phyloP scores from a whole-genome alignment of 2,797 vertebrate species.

The Peromyscus eremicus region DNA sequence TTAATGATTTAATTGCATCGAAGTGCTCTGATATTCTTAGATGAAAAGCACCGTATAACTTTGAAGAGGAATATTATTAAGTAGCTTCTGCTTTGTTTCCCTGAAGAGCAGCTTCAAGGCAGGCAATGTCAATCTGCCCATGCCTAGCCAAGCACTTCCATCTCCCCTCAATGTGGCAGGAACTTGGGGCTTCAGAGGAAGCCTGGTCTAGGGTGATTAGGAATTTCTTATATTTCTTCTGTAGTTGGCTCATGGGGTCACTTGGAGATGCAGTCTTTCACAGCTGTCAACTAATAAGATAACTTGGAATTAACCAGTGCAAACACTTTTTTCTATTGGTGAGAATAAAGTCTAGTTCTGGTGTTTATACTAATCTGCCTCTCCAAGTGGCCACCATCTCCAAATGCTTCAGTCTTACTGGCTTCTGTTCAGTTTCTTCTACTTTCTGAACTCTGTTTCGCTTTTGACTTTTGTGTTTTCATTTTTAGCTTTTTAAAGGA shows the following conservation, averaged over 20 bases:
- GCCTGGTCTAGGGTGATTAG: not conserved
- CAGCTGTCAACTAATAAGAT: not conserved
- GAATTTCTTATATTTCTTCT: constrained; percentile 46
- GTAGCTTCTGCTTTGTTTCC: constrained; percentile 75
- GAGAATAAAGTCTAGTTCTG: constrained; percentile 18
- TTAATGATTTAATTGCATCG: constrained; percentile 83
- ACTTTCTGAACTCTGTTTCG: not conserved
- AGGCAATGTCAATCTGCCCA: constrained; percentile 11
- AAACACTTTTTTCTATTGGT: constrained; percentile 54
- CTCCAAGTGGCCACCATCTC: not conserved
- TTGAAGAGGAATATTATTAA: constrained; percentile 74
- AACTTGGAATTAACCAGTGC: constrained; percentile 34
- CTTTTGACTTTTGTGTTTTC: not conserved
- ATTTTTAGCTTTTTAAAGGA: constrained; percentile 27
- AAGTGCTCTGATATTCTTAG: constrained; percentile 81
- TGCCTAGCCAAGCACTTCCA: not conserved
- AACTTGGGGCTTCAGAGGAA: constrained; percentile 8
- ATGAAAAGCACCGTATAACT: constrained; percentile 73
- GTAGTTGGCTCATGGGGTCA: not conserved
- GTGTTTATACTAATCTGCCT: not conserved
- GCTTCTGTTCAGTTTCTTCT: not conserved
- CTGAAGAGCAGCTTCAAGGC: constrained; percentile 61
- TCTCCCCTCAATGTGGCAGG: not conserved
- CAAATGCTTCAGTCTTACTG: not conserved
- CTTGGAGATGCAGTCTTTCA: constrained; percentile 38